phyloP scores from a whole-genome alignment of 2,113 vertebrate species.

The Heterotilapia buettikoferi region DNA sequence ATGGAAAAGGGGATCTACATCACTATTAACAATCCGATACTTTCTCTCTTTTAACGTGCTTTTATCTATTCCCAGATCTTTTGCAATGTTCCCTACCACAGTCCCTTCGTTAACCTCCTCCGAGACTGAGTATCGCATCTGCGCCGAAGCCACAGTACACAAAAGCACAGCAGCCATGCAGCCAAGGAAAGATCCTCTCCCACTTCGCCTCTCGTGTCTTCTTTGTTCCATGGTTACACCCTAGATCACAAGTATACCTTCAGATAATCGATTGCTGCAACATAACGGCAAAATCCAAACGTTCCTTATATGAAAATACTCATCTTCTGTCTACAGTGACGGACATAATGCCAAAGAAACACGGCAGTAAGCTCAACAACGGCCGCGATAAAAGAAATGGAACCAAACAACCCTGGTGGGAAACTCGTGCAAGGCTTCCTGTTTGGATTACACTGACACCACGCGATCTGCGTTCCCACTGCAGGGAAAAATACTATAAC shows the following conservation, averaged over 20 bases:
- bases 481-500: not conserved
- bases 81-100: constrained; percentile 59
- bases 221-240: constrained; percentile 58
- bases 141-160: constrained; percentile 39
- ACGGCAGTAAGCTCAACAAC: not conserved
- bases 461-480: not conserved
- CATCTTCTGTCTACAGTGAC: not conserved
- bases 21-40: constrained; percentile 60
- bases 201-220: not conserved
- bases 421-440: not conserved
- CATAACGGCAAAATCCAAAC: not conserved
- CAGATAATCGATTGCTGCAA: not conserved
- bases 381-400: not conserved
- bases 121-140: constrained; percentile 62
- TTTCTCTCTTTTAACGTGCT: constrained; percentile 29
- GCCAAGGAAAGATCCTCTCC: not conserved
- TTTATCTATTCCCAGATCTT: constrained; percentile 62
- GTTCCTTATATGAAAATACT: not conserved
- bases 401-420: not conserved
- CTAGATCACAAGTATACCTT: not conserved
- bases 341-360: not conserved
- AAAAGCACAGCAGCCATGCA: constrained; percentile 16
- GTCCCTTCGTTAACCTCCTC: constrained; percentile 63
- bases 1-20: constrained; percentile 38
- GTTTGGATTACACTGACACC: not conserved